Evolutionary conservation across 1,140 invertebrate species (phyloP).

Genomic region (Neodiprion fabricii): DNA sequence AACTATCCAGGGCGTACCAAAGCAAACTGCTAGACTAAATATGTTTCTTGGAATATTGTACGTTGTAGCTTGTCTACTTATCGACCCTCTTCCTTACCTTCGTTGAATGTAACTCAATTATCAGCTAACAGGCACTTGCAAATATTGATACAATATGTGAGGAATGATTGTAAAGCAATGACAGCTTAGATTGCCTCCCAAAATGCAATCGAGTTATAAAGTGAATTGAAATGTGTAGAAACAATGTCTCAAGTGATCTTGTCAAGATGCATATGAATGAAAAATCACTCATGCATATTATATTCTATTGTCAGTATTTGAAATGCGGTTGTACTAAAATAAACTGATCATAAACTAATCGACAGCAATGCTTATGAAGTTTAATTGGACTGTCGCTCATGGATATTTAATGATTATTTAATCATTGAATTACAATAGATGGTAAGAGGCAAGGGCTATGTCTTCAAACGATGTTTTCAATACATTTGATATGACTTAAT

Average conservation of each 20-base stretch:
- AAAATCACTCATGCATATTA: neutral
- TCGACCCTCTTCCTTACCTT: conserved; percentile 53
- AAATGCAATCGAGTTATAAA: neutral
- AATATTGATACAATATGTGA: neutral
- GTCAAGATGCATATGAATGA: neutral
- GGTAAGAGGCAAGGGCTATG: too few species aligned
- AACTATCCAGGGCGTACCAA: conserved; percentile 81
- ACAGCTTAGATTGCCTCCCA: neutral
- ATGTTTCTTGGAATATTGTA: conserved; percentile 91
- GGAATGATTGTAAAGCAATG: neutral
- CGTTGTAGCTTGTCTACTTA: conserved; percentile 73
- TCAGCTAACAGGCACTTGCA: too few species aligned
- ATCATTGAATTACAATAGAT: too few species aligned
- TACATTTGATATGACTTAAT: neutral
- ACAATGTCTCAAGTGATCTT: neutral
- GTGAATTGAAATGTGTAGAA: neutral
- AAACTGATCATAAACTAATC: too few species aligned
- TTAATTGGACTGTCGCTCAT: too few species aligned
- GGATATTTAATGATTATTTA: too few species aligned
- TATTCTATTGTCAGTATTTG: too few species aligned
- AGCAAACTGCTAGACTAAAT: conserved; percentile 89
- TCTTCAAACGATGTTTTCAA: too few species aligned
- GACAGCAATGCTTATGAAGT: too few species aligned
- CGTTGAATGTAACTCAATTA: too few species aligned
- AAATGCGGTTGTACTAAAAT: too few species aligned